These are phyloP conservation scores for human DNA, from an alignment of 2,113 vertebrate genomes.

Conservation along the genomic window DNA sequence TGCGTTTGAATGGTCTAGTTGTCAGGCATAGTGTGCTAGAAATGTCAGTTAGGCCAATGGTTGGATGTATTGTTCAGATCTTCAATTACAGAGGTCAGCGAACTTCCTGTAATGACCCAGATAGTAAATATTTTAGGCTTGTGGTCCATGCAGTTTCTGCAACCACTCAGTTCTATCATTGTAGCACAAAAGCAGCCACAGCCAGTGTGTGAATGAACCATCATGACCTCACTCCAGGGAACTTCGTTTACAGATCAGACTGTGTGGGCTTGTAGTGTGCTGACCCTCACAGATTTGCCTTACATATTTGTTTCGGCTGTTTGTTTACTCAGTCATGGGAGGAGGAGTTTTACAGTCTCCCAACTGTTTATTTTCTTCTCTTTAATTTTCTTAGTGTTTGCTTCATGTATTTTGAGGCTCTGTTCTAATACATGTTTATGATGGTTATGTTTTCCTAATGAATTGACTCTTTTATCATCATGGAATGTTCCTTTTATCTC, in stretches of 20 bases:
- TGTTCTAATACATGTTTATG: neutral
- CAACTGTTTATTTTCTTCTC: neutral
- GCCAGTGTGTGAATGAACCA: neutral
- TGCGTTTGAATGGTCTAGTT: neutral
- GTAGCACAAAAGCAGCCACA: neutral
- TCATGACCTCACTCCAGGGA: neutral
- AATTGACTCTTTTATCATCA: neutral
- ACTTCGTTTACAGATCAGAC: neutral
- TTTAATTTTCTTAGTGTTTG: neutral
- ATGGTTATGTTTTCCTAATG: neutral
- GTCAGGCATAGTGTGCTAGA: neutral
- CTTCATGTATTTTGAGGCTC: neutral
- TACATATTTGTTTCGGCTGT: neutral
- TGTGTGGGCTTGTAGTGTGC: neutral
- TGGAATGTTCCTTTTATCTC: neutral
- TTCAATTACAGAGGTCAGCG: neutral
- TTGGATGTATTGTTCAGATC: neutral
- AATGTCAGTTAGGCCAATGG: neutral
- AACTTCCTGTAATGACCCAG: neutral
- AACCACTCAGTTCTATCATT: neutral
- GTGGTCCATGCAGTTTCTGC: neutral
- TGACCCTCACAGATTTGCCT: neutral
- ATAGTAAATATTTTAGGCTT: neutral
- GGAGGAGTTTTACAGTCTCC: neutral
- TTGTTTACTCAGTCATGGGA: neutral